Percentiles rank a stretch among this genome's conserved stretches.
Evolutionary conservation across 2,797 vertebrate genomes (phyloP).

Genomic region (Hoplostethus atlanticus): DNA sequence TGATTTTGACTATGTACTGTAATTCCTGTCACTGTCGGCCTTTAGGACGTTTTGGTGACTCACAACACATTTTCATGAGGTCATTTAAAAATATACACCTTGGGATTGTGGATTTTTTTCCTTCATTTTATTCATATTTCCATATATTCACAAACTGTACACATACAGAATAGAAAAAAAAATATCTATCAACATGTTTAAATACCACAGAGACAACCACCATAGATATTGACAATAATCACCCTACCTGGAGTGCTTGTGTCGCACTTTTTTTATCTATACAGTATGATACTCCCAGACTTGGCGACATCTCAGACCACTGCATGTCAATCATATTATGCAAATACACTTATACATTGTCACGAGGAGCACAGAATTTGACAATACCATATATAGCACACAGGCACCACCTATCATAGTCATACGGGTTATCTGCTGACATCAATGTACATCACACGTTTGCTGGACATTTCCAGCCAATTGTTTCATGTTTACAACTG

Average conservation of each 20-base stretch:
- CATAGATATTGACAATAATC: conserved; percentile 53
- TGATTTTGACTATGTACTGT: conserved; percentile 16
- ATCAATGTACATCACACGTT: conserved; percentile 35
- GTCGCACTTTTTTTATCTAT: conserved; percentile 30
- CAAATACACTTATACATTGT: conserved; percentile 52
- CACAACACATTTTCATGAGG: neutral
- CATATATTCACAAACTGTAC: conserved; percentile 73
- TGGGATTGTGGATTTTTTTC: neutral
- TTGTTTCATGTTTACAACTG: conserved; percentile 19
- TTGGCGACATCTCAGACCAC: conserved; percentile 21
- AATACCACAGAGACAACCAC: conserved; percentile 71
- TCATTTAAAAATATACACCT: neutral
- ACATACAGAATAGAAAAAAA: conserved; percentile 61
- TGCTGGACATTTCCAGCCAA: conserved; percentile 19
- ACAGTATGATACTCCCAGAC: conserved; percentile 31
- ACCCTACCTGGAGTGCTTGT: conserved; percentile 45
- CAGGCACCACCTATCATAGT: conserved; percentile 21
- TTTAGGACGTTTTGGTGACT: neutral
- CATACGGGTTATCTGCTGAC: conserved; percentile 31
- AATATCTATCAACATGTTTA: conserved; percentile 64
- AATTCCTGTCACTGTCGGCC: conserved; percentile 1
- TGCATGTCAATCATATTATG: conserved; percentile 25
- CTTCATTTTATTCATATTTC: conserved; percentile 68
- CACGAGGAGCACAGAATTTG: conserved; percentile 33
- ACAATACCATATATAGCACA: conserved; percentile 36